A percentile compares a stretch with the other conserved stretches of the same genome.
phyloP scores from a whole-genome alignment of 2,113 vertebrate species.

The Crotophaga sulcirostris region DNA sequence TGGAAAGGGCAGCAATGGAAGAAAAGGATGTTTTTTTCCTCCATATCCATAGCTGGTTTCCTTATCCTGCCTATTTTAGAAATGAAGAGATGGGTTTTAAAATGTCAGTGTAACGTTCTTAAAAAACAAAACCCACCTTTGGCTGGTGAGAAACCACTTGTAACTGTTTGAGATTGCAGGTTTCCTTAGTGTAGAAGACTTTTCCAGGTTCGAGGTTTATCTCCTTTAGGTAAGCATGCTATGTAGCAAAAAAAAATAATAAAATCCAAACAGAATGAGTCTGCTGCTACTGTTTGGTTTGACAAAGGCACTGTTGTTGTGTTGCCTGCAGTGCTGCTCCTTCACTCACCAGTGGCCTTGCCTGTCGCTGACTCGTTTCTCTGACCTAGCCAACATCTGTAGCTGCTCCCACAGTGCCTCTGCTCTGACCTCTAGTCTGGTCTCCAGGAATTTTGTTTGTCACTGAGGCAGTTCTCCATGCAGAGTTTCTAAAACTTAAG shows the following conservation, averaged over 20 bases:
- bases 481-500: background rate
- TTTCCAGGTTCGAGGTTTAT: background rate
- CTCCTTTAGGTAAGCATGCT: background rate
- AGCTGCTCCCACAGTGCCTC: background rate
- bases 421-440: background rate
- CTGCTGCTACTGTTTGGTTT: background rate
- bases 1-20: background rate
- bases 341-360: background rate
- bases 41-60: background rate
- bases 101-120: background rate
- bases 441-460: background rate
- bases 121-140: background rate
- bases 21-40: background rate
- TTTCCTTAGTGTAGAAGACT: background rate
- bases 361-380: background rate
- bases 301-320: no score
- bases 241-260: background rate
- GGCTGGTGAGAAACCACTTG: background rate
- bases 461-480: background rate
- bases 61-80: background rate
- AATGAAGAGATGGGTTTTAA: background rate
- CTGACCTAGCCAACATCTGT: accelerated
- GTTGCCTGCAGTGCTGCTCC: background rate
- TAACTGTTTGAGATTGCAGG: background rate
- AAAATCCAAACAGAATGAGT: background rate